phyloP scores from a whole-genome alignment of 1,140 invertebrate species.

The Ceratosolen solmsi region DNA sequence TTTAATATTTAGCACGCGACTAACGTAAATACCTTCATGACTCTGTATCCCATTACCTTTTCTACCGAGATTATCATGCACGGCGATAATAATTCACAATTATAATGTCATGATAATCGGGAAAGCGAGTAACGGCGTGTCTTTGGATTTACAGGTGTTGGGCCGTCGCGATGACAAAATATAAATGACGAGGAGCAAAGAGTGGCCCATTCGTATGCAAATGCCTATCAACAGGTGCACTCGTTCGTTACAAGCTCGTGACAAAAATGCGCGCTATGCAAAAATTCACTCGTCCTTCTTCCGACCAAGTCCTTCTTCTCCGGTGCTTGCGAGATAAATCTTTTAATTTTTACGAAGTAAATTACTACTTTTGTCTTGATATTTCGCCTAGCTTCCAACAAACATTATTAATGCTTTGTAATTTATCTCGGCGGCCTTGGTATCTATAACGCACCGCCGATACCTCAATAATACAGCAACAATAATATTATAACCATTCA shows the following conservation, averaged over 20 bases:
- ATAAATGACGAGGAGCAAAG: conserved; percentile 37
- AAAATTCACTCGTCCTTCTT: conserved; percentile 21
- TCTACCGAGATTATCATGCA: background rate
- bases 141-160: background rate
- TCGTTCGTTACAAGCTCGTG: conserved; percentile 32
- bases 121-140: background rate
- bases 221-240: conserved; percentile 64
- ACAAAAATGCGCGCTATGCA: background rate
- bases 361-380: background rate
- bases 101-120: background rate
- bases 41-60: background rate
- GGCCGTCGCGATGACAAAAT: conserved; percentile 11
- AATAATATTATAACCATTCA: no score
- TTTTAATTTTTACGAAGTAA: conserved; percentile 25
- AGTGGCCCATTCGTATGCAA: conserved; percentile 63
- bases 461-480: no score
- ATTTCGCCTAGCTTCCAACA: background rate
- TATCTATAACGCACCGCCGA: no score
- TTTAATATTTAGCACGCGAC: background rate
- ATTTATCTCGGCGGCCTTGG: background rate
- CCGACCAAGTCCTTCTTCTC: no score
- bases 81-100: background rate
- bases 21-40: background rate
- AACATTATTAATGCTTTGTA: background rate
- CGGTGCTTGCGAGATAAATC: background rate